These are phyloP conservation scores for Phaedon cochleariae DNA, from an alignment of 2,888 invertebrate species.

Conservation along the genomic window DNA sequence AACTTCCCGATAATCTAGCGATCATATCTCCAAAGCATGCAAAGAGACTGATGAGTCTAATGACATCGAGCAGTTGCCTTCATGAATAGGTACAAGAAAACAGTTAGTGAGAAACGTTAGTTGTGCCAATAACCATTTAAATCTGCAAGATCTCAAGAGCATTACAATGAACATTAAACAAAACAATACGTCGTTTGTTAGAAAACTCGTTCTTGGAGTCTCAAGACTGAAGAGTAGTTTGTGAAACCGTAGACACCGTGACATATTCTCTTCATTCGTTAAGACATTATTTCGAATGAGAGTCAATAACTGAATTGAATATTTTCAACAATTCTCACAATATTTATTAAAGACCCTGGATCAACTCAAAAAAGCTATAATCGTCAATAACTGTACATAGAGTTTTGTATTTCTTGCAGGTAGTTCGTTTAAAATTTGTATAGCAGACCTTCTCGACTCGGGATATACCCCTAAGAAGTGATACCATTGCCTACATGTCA, in stretches of 20 bases:
- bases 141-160: constrained; percentile 26
- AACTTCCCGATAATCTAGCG: constrained; percentile 6
- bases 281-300: no score
- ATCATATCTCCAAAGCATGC: not conserved
- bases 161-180: constrained; percentile 21
- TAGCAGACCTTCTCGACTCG: no score
- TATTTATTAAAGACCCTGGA: no score
- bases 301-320: no score
- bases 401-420: no score
- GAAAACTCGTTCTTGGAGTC: not conserved
- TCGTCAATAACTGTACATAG: no score
- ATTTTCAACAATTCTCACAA: no score
- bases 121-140: constrained; percentile 38
- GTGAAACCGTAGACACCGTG: not conserved
- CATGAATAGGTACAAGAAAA: constrained; percentile 19
- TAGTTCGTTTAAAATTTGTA: no score
- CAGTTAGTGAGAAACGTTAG: constrained; percentile 40
- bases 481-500: no score
- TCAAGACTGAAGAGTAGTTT: not conserved
- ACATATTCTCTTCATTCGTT: not conserved
- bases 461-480: no score
- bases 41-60: constrained; percentile 18
- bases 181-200: constrained; percentile 3
- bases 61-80: constrained; percentile 38
- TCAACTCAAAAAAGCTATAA: no score